These are phyloP conservation scores for Bombus ignitus DNA, from an alignment of 1,140 invertebrate species.

Conservation along the genomic window DNA sequence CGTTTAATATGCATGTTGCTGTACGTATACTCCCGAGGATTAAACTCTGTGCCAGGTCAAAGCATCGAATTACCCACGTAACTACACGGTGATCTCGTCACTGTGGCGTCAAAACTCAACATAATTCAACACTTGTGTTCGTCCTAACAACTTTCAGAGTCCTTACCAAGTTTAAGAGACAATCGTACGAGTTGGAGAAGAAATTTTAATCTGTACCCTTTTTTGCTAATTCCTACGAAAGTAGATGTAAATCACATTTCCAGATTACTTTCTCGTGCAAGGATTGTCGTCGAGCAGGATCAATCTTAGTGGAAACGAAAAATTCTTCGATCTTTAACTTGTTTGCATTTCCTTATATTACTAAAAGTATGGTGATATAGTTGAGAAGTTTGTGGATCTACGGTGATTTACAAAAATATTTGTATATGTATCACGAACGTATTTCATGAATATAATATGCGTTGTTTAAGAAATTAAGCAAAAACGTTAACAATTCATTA, in stretches of 20 bases:
- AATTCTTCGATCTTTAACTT: neutral
- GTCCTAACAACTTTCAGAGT: neutral
- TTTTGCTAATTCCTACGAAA: no score
- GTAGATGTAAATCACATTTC: no score
- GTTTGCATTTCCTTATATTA: neutral
- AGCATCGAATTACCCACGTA: slow-evolving; percentile 13
- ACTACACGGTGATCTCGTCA: neutral
- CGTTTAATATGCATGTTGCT: slow-evolving; percentile 25
- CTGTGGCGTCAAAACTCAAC: neutral
- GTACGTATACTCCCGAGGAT: neutral
- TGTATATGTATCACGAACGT: no score
- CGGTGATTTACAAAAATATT: neutral
- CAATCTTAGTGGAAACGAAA: no score
- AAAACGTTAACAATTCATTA: neutral
- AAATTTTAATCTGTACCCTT: neutral
- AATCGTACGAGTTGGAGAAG: neutral
- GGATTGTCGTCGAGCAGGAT: no score
- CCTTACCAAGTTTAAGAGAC: neutral
- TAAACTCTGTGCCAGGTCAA: neutral
- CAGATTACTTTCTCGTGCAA: no score
- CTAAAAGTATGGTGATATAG: neutral
- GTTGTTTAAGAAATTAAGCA: neutral
- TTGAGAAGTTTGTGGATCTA: neutral
- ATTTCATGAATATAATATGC: neutral
- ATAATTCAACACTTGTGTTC: neutral